Percentiles rank a stretch among this genome's conserved stretches.
Evolutionary conservation across 2,113 vertebrate species (phyloP).

Genomic region (Phylloscopus trochiloides): DNA sequence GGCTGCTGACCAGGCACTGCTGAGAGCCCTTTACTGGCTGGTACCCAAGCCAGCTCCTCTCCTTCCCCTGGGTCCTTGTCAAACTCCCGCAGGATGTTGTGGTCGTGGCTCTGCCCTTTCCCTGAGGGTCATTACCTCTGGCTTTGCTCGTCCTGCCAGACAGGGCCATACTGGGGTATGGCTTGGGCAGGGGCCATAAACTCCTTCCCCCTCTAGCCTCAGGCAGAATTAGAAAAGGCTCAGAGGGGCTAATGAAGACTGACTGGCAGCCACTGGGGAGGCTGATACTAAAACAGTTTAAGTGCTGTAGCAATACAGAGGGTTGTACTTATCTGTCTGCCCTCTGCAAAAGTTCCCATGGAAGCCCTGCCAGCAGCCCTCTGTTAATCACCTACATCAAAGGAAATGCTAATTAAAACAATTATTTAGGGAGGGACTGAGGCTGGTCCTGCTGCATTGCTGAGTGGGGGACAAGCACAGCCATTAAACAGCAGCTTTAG

Average conservation of each 20-base stretch:
- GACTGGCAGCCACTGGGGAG: not conserved
- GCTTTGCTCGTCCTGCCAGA: fast-evolving
- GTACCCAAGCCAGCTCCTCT: not conserved
- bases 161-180: not conserved
- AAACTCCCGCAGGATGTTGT: not conserved
- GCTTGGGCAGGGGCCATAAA: not conserved
- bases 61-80: not conserved
- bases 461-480: not conserved
- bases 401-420: conserved; percentile 15
- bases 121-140: not conserved
- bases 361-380: conserved; percentile 1
- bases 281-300: not conserved
- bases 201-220: not conserved
- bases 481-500: not conserved
- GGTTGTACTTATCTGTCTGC: not conserved
- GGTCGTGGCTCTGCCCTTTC: not conserved
- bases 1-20: not conserved
- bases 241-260: not conserved
- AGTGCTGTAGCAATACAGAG: not conserved
- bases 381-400: conserved; percentile 10
- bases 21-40: not conserved
- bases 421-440: not conserved
- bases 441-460: not conserved
- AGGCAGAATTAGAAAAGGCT: not conserved
- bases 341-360: not conserved